Base-by-base conservation (phyloP, 2,797 vertebrate genomes). In the Spinibarbus caldwelli region DNA sequence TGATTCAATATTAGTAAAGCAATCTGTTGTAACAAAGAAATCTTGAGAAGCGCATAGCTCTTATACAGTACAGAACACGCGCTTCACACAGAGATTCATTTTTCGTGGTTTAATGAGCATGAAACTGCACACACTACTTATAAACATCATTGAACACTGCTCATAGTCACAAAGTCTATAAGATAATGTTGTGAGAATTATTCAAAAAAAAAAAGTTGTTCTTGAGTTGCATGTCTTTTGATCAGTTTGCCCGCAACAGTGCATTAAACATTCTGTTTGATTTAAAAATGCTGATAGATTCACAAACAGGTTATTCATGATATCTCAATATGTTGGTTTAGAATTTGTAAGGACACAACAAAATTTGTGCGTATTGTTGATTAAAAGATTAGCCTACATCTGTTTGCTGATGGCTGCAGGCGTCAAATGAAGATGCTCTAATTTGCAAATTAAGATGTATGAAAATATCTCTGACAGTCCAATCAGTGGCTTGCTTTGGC, bases 401-500 rank as follows among this genome's bases (percentile, higher is more conserved):
- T 88, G 84, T 76, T 72, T 59, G 79, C 49, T 23, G 73, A 49
- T 72, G 57, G 82, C 86, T 90, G 87, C 86, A 89, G 91, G 89
- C 76, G 29, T 85, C 89, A 91, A 90, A 90, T 86, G 84, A 90
- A 92, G 90, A 91, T 86, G 89, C 93, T 94, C 94, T 96, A 94
- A 95, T 97, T 96, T 97, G 96, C 96, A 97, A 97, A 98, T 97
- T 95, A 96, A 98, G 96, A 97, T 92, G 93, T 97, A 93, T 94
- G 93, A 92, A 93, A 95, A 94, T 94, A 94, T 94, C 93, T 92
- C 92, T 96, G 96, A 97, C 95, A 96, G 96, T 90, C 95, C 92
- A 95, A 94, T 96, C 95, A 95, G 94, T 93, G 95, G 93, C 95
- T 96, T 95, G 95, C 95, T 95, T 95, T 94, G 95, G 94, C 96